Base-by-base conservation (phyloP, 2,888 invertebrate genomes). In the Polietes domitor region DNA sequence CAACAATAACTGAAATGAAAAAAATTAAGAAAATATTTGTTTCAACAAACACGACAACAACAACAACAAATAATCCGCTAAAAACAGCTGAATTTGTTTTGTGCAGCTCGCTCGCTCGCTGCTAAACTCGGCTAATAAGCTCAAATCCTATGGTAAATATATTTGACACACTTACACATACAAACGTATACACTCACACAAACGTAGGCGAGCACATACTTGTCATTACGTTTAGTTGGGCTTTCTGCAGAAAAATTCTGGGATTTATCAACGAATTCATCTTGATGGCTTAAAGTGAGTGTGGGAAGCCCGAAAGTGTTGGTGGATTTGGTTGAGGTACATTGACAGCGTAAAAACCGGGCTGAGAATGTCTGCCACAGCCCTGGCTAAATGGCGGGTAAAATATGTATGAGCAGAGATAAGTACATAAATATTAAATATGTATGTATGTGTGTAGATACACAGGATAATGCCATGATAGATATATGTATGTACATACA, bases 161-260 rank as follows among this genome's bases (percentile, higher is more conserved):
- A 63, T 74, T 71, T 82, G 78, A 82, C 71, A 82, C 65, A 78
- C 70, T 61, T 65, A 10, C 68, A 53, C 63, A 2, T 24, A 47
- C 58, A 24, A 26, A 26, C 21, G 7, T 21, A 19, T 24, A 37
- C 21, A 55, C 1, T 10, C 58, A 58, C 1, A 24, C 26, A 58
- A 24, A 24, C 21, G 26, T 58, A 24, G n/a, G n/a, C 58, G n/a
- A 26, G 24, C 58, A 37, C 32, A 32, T 12, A 58, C 26, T 61
- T 61, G 61, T 28, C 61, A 28, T 61, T 61, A 28, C 9, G 1
- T 61, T 28, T 17, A 3, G 6, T 28, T 15, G 17, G 28, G 15
- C 32, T 28, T 55, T 55, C 53, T 61, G 61, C 61, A 61, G n/a
- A 61, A 61, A 58, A 28, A 28, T 17, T 61, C 15, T 61, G 61